These are phyloP conservation scores for Desmodus rotundus DNA, from an alignment of 2,113 vertebrate species.

Conservation along the genomic window DNA sequence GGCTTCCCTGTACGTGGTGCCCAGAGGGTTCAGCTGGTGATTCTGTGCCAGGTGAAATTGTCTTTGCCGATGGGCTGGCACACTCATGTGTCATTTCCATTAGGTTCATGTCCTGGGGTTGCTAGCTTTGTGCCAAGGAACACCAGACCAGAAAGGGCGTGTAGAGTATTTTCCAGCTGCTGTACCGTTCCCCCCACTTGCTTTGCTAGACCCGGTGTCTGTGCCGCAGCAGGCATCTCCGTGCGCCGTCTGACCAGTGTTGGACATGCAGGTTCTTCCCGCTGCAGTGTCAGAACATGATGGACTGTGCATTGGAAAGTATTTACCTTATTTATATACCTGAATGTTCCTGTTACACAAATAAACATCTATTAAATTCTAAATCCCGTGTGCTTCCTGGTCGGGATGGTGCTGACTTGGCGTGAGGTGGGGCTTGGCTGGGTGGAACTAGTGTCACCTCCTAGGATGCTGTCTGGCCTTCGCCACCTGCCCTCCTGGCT, in stretches of 20 bases:
- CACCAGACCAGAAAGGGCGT: background rate
- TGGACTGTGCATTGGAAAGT: constrained; percentile 80
- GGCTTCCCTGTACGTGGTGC: fast-evolving
- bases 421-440: too few relatives aligned
- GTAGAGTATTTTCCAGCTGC: background rate
- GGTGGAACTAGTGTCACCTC: background rate
- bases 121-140: background rate
- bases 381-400: background rate
- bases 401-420: background rate
- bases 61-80: background rate
- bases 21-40: background rate
- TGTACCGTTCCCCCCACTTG: background rate
- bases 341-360: constrained; percentile 81
- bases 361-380: constrained; percentile 68
- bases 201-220: background rate
- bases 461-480: background rate
- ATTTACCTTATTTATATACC: constrained; percentile 85
- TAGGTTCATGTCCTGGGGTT: background rate
- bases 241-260: constrained; percentile 56
- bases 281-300: constrained; percentile 72
- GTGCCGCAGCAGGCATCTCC: constrained; percentile 57
- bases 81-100: background rate
- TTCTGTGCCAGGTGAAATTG: background rate
- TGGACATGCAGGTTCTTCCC: constrained; percentile 69
- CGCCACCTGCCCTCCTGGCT: background rate